Base-by-base conservation (phyloP, 2,888 invertebrate genomes). In the Melanotus villosus region DNA sequence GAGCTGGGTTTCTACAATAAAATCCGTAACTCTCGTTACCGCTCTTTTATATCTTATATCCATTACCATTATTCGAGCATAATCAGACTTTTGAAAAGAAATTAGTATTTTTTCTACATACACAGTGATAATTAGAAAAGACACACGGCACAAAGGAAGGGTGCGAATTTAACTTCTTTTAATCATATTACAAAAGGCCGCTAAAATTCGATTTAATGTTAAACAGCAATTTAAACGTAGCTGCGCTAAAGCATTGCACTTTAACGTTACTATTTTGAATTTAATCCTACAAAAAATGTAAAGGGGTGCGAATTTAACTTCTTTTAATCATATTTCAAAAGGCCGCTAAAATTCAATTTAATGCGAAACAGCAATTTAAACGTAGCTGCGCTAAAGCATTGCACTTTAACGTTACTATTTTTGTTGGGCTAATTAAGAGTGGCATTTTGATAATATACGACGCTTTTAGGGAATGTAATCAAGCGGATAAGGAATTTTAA, bases 41-140 rank as follows among this genome's bases (percentile, higher is more conserved):
- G 58, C 32, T 68, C 59, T 68, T 65, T 68, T 68, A 68, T 57
- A 63, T 68, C 56, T 65, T 65, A 66, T 68, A 65, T 65, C 68
- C 68, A 68, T 68, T 68, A 68, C 58, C 57, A 68, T 65, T 66
- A 66, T 59, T 66, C 66, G 50, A 59, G 59, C 32, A 65, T 68
- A 68, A 64, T 65, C 50, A 54, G 41, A 62, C 62, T 58, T 68
- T 64, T 50, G 54, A 62, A 67, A 64, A 63, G 58, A 64, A 68
- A 68, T 58, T 68, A 68, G 58, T 50, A 59, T 58, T 64, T 64
- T 43, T 62, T 52, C 21, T 36, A n/a, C 16, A 47, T 50, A 34
- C 47, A 47, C 21, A 18, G 38, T 52, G 23, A 34, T 52, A 62
- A 62, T 62, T 62, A 62, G 23, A 34, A n/a, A 45, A 21, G 45